Evolutionary conservation across 2,113 vertebrate species (phyloP).

Genomic region (Papio anubis): DNA sequence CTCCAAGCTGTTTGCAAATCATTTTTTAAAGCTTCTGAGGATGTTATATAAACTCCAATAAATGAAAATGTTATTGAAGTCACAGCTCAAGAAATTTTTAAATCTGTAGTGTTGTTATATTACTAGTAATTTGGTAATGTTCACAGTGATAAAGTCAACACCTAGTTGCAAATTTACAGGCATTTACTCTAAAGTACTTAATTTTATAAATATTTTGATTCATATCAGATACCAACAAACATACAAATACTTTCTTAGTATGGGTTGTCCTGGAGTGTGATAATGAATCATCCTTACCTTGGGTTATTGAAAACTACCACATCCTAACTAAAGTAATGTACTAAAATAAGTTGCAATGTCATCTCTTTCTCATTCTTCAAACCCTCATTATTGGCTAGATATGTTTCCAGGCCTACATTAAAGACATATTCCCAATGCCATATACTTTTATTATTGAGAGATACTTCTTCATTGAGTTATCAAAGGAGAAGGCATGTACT

Average conservation of each 20-base stretch:
- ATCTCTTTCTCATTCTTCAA: background rate
- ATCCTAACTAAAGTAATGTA: slow-evolving; percentile 44
- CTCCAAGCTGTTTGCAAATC: slow-evolving; percentile 13
- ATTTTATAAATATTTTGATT: slow-evolving; percentile 37
- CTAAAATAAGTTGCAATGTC: background rate
- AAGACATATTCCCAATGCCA: background rate
- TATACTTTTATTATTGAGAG: background rate
- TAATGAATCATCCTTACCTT: slow-evolving; percentile 32
- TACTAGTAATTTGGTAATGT: background rate
- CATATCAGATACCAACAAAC: background rate
- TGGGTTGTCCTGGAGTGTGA: background rate
- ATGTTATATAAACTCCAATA: slow-evolving; percentile 30
- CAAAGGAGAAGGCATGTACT: background rate
- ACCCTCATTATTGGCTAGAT: background rate
- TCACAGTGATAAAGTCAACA: slow-evolving; percentile 18
- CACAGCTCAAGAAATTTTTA: slow-evolving; percentile 42
- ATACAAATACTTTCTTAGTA: background rate
- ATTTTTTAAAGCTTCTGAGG: slow-evolving; percentile 25
- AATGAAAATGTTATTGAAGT: slow-evolving; percentile 26
- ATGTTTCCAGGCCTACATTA: background rate
- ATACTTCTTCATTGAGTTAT: background rate
- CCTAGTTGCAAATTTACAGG: slow-evolving; percentile 29
- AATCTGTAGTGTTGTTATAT: slow-evolving; percentile 20
- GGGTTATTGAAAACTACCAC: slow-evolving; percentile 41
- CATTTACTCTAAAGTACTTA: slow-evolving; percentile 27